Evolutionary conservation across 2,797 vertebrate genomes (phyloP).

Genomic region (Sciaenops ocellatus): DNA sequence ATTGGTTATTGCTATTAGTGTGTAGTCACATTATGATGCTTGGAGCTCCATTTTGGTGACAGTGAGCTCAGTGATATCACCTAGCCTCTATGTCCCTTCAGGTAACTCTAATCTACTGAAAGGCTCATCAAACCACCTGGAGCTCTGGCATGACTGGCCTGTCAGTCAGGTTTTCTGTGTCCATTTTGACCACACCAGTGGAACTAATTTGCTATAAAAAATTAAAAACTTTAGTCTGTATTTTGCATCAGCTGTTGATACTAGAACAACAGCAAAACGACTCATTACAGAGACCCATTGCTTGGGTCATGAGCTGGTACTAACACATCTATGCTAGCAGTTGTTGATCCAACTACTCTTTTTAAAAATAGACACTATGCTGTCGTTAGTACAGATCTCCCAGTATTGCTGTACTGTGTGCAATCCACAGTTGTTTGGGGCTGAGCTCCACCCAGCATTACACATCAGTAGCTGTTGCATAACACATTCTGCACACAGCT

Average conservation of each 20-base stretch:
- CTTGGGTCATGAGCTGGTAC: background rate
- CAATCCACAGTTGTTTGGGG: conserved; percentile 22
- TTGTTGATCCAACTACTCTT: background rate
- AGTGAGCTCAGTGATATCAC: background rate
- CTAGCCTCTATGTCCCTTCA: background rate
- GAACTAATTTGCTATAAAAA: conserved; percentile 3
- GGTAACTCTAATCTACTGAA: conserved; percentile 3
- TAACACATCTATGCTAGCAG: background rate
- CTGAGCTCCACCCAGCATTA: conserved; percentile 42
- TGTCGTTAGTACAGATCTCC: background rate
- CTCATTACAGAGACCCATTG: background rate
- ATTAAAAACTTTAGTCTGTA: background rate
- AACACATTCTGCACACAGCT: conserved; percentile 16
- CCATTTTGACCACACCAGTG: background rate
- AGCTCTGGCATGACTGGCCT: background rate
- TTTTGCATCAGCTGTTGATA: background rate
- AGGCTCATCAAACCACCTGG: background rate
- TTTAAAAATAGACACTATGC: background rate
- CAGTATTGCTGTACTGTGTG: conserved; percentile 23
- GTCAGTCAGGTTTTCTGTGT: background rate
- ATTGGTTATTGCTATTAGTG: background rate
- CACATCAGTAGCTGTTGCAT: conserved; percentile 35
- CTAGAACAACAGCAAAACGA: background rate
- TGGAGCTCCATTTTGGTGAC: background rate
- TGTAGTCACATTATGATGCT: background rate